Evolutionary conservation across 2,888 invertebrate species (phyloP).

Genomic region (Agrypnus murinus): DNA sequence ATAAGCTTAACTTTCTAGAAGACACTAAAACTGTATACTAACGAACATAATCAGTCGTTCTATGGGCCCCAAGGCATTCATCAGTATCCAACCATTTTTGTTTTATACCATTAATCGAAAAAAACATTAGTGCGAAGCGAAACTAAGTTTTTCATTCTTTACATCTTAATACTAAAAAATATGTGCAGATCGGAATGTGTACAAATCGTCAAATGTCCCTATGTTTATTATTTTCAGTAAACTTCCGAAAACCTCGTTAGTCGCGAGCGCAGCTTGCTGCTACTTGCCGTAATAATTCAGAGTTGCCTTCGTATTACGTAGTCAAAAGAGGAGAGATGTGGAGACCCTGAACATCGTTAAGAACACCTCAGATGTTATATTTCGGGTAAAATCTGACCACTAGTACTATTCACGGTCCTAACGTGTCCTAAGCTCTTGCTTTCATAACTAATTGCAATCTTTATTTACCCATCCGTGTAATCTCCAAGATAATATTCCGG

Average conservation of each 20-base stretch:
- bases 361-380: conserved; percentile 22
- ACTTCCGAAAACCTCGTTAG: conserved; percentile 22
- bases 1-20: no score
- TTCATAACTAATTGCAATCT: conserved; percentile 28
- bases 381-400: conserved; percentile 10
- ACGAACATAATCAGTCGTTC: no score
- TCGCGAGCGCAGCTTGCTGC: conserved; percentile 9
- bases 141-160: neutral
- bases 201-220: conserved; percentile 24
- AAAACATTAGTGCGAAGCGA: neutral
- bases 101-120: neutral
- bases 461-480: conserved; percentile 32
- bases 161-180: neutral
- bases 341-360: conserved; percentile 19
- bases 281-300: conserved; percentile 21
- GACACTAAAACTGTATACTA: no score
- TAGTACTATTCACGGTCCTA: neutral
- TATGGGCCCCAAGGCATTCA: neutral
- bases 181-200: conserved; percentile 13
- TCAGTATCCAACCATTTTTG: neutral
- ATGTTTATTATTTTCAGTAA: conserved; percentile 27
- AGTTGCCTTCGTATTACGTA: conserved; percentile 15
- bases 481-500: conserved; percentile 31
- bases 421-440: conserved; percentile 11
- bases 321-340: conserved; percentile 4